A percentile compares a stretch with the other conserved stretches of the same genome.
phyloP scores from a whole-genome alignment of 1,140 invertebrate genomes.

The Temnothorax longispinosus region DNA sequence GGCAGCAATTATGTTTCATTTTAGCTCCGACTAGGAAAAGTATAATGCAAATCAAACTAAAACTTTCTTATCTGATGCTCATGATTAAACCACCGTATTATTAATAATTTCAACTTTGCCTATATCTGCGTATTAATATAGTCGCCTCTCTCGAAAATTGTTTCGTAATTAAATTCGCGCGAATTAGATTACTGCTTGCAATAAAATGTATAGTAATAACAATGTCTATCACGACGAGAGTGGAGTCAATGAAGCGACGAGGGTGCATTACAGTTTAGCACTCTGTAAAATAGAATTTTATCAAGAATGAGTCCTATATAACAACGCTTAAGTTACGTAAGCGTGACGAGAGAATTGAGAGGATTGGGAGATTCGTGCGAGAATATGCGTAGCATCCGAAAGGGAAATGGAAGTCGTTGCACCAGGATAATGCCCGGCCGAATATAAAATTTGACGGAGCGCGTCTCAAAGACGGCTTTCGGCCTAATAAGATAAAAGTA shows the following conservation, averaged over 20 bases:
- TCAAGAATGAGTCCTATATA: background rate
- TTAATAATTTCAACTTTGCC: conserved; percentile 46
- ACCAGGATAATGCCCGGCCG: conserved; percentile 50
- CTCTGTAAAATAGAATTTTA: background rate
- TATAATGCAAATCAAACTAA: conserved; percentile 23
- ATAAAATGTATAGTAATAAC: conserved; percentile 28
- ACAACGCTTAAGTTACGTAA: background rate
- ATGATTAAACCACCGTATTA: conserved; percentile 8
- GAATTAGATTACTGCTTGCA: background rate
- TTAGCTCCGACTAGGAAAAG: background rate
- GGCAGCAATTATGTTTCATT: conserved; percentile 14
- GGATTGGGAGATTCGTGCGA: background rate
- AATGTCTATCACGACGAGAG: conserved; percentile 1
- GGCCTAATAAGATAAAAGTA: conserved; percentile 75
- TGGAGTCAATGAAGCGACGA: background rate
- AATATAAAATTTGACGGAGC: conserved; percentile 66
- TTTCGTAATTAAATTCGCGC: conserved; percentile 25
- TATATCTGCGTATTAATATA: conserved; percentile 25
- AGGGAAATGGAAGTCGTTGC: conserved; percentile 63
- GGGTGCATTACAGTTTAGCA: conserved; percentile 2
- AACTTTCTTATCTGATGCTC: conserved; percentile 3
- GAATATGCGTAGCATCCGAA: background rate
- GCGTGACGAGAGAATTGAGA: background rate
- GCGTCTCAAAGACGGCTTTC: conserved; percentile 66
- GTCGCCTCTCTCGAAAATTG: conserved; percentile 1